Percentiles rank a stretch among this genome's conserved stretches.
Conservation (phyloP, 2,113 vertebrate species). For the Oncorhynchus masou region DNA sequence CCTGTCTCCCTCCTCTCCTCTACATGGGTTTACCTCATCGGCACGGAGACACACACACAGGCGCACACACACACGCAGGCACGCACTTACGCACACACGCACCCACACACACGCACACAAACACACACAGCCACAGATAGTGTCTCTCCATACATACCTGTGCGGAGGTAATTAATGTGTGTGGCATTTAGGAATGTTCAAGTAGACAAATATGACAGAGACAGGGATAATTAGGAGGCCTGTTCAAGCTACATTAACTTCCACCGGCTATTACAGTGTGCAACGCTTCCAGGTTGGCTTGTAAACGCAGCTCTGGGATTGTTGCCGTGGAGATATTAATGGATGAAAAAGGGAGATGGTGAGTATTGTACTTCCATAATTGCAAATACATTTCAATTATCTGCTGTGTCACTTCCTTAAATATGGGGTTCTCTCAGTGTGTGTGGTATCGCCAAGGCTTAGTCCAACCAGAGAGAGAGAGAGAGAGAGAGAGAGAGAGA, state of each 20-base stretch:
- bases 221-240: slow-evolving; percentile 97
- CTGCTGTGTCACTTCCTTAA: slow-evolving; percentile 87
- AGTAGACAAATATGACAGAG: slow-evolving; percentile 99
- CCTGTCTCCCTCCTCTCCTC: background rate
- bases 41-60: slow-evolving; percentile 7
- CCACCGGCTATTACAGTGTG: slow-evolving; percentile 90
- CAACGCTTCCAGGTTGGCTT: slow-evolving; percentile 83
- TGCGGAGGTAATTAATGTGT: slow-evolving; percentile 95
- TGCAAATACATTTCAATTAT: slow-evolving; percentile 98
- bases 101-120: slow-evolving; percentile 5
- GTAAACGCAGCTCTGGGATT: slow-evolving; percentile 86
- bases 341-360: slow-evolving; percentile 87
- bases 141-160: slow-evolving; percentile 86
- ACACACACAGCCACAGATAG: slow-evolving; percentile 74
- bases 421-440: slow-evolving; percentile 61
- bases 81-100: slow-evolving; percentile 15
- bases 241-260: slow-evolving; percentile 99
- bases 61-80: background rate
- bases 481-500: slow-evolving; percentile 7
- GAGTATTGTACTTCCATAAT: slow-evolving; percentile 93
- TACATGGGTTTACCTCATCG: background rate
- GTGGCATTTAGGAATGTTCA: slow-evolving; percentile 98
- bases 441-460: background rate
- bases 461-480: slow-evolving; percentile 1
- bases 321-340: slow-evolving; percentile 86